phyloP scores from a whole-genome alignment of 37 sponge, comb jelly and placozoan genomes.

The Corticium candelabrum region DNA sequence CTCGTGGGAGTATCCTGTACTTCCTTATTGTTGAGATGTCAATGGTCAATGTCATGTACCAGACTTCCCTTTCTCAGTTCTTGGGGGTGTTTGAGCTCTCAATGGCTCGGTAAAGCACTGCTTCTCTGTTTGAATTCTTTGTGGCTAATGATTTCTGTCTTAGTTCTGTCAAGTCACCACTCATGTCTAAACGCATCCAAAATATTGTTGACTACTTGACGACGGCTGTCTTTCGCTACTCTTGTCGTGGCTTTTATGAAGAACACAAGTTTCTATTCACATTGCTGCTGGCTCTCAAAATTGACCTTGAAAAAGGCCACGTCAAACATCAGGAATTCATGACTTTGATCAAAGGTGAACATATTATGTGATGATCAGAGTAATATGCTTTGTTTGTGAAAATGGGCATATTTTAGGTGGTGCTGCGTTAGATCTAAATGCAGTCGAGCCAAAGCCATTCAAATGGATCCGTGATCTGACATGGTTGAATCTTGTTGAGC shows the following conservation, averaged over 20 bases:
- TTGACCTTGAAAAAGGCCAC: slow-evolving; percentile 61
- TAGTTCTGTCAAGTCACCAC: background rate
- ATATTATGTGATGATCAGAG: background rate
- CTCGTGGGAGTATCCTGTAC: slow-evolving; percentile 92
- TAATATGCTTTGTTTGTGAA: no score
- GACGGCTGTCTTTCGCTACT: slow-evolving; percentile 75
- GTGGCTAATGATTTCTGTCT: background rate
- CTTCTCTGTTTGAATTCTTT: background rate
- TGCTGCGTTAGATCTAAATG: slow-evolving; percentile 94
- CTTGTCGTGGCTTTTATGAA: slow-evolving; percentile 88
- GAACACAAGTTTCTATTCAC: slow-evolving; percentile 99
- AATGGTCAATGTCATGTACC: slow-evolving; percentile 98
- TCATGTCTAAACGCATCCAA: slow-evolving; percentile 33
- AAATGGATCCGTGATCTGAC: slow-evolving; percentile 97
- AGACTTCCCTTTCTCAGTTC: slow-evolving; percentile 91
- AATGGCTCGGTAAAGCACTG: slow-evolving; percentile 63
- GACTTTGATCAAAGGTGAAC: slow-evolving; percentile 79
- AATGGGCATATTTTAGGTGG: no score
- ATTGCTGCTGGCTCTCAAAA: slow-evolving; percentile 89
- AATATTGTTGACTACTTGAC: slow-evolving; percentile 94
- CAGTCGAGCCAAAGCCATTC: slow-evolving; percentile 70
- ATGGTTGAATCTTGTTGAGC: slow-evolving; percentile 95
- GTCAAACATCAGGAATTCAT: slow-evolving; percentile 80
- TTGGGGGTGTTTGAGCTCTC: slow-evolving; percentile 85
- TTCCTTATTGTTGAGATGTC: slow-evolving; percentile 99